These are phyloP conservation scores for Linepithema humile DNA, from an alignment of 1,140 invertebrate genomes.

Conservation along the genomic window DNA sequence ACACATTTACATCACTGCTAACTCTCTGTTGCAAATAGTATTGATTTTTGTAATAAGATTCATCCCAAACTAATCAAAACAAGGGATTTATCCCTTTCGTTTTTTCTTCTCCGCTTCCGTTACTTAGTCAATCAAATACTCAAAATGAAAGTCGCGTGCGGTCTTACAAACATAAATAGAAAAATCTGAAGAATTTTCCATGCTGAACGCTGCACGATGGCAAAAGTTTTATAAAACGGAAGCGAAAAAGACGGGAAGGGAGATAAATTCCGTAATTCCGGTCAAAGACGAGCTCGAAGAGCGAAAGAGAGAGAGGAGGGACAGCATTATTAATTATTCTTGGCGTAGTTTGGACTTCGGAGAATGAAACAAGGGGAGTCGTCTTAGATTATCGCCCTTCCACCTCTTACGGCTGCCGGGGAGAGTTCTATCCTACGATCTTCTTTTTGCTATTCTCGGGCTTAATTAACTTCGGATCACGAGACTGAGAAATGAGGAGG, in stretches of 20 bases:
- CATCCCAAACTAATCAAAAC: neutral
- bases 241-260: neutral
- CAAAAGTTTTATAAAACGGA: neutral
- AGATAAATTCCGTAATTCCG: conserved; percentile 19
- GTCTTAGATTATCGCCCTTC: conserved; percentile 39
- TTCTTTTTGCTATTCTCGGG: conserved; percentile 53
- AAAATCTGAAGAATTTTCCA: conserved; percentile 8
- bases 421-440: conserved; percentile 48
- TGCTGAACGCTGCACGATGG: neutral
- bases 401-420: conserved; percentile 12
- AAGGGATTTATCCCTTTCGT: neutral
- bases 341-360: conserved; percentile 43
- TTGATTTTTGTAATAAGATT: neutral
- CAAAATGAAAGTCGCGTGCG: neutral
- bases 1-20: neutral
- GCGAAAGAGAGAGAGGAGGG: neutral
- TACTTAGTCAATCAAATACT: conserved; percentile 42
- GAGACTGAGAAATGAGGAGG: conserved; percentile 32
- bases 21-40: neutral
- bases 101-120: neutral
- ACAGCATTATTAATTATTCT: conserved; percentile 69
- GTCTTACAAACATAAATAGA: neutral
- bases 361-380: conserved; percentile 40
- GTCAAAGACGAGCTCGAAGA: neutral
- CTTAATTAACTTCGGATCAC: conserved; percentile 68